Percentiles rank a stretch among this genome's conserved stretches.
phyloP scores from a whole-genome alignment of 2,113 vertebrate genomes.

The Hippocampus mohnikei region DNA sequence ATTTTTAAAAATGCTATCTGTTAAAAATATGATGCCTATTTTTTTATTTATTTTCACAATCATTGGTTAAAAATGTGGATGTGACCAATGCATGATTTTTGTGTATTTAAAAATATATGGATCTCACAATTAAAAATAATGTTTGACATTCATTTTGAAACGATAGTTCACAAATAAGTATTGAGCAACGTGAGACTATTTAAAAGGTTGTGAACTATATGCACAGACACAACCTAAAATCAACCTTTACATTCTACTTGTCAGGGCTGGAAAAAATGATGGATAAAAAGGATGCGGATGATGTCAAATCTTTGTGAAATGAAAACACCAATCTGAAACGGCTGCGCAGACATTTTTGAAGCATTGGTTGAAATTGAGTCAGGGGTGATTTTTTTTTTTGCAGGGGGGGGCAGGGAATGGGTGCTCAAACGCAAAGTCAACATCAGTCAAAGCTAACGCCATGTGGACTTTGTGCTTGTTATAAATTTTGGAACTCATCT shows the following conservation, averaged over 20 bases:
- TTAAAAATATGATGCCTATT: background rate
- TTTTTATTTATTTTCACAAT: too few relatives aligned
- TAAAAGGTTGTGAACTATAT: too few relatives aligned
- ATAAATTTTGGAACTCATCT: too few relatives aligned
- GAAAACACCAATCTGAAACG: slow-evolving; percentile 41
- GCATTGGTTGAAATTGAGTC: slow-evolving; percentile 66
- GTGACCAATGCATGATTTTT: too few relatives aligned
- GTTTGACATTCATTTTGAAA: too few relatives aligned
- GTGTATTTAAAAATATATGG: too few relatives aligned
- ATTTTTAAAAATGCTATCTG: background rate
- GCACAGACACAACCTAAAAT: slow-evolving; percentile 42
- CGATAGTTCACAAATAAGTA: too few relatives aligned
- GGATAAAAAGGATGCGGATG: slow-evolving; percentile 32
- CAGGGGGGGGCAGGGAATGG: background rate
- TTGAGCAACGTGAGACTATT: too few relatives aligned
- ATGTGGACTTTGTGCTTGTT: slow-evolving; percentile 9
- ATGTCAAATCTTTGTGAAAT: slow-evolving; percentile 60
- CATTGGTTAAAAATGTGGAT: too few relatives aligned
- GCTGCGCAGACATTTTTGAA: slow-evolving; percentile 42
- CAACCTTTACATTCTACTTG: slow-evolving; percentile 56
- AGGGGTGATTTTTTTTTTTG: slow-evolving; percentile 2
- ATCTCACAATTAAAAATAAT: too few relatives aligned
- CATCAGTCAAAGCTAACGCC: slow-evolving; percentile 63
- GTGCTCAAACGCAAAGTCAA: slow-evolving; percentile 34
- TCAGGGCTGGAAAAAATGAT: slow-evolving; percentile 49